Conservation (phyloP, 2,888 invertebrate genomes). For the Hypolimnas misippus region DNA sequence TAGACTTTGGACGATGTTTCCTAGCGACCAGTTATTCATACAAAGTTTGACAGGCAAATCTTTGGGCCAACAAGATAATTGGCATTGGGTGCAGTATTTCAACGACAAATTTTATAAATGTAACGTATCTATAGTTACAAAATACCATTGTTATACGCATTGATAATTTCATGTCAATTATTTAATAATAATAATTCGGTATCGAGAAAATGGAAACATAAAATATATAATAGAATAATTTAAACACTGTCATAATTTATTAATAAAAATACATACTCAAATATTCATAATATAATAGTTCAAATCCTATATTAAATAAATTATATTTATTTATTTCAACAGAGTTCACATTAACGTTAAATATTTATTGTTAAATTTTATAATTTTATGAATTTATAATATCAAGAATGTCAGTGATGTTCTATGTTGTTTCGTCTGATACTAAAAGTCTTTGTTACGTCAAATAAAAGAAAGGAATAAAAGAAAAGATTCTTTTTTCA, state of each 20-base stretch:
- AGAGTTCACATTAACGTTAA: neutral
- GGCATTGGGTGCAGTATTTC: no score
- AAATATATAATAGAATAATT: neutral
- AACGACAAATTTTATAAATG: no score
- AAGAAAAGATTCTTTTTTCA: neutral
- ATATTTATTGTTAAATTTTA: neutral
- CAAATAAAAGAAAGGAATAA: neutral
- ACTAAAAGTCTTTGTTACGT: neutral
- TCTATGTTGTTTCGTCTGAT: neutral
- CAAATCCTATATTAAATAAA: neutral
- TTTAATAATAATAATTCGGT: slow-evolving; percentile 1
- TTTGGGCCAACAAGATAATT: no score
- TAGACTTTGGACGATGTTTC: no score
- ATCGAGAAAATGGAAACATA: neutral
- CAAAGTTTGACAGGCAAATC: no score
- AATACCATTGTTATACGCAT: neutral
- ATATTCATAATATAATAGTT: no score
- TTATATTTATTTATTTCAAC: neutral
- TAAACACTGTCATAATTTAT: neutral
- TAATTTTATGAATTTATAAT: neutral
- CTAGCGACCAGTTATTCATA: no score
- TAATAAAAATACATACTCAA: neutral
- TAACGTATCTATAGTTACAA: no score
- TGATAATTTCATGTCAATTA: slow-evolving; percentile 8
- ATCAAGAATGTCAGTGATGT: neutral